These are phyloP conservation scores for Parochlus steinenii DNA, from an alignment of 2,888 invertebrate genomes.

Conservation along the genomic window DNA sequence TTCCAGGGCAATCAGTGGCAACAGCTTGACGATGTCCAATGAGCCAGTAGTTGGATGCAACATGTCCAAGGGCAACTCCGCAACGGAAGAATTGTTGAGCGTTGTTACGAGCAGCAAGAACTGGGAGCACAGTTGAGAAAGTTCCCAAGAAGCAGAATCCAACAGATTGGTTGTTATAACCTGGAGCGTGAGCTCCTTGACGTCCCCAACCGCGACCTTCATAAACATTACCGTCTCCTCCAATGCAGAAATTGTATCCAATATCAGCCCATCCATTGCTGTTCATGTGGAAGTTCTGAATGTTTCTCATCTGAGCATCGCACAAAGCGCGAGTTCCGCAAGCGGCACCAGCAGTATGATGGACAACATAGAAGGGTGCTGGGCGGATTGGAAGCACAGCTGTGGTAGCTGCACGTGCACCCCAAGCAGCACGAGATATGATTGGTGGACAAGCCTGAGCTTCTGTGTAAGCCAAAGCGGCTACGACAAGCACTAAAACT, in stretches of 20 bases:
- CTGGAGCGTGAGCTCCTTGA: conserved; percentile 44
- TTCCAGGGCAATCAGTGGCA: conserved; percentile 42
- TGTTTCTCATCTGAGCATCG: conserved; percentile 34
- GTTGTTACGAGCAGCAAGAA: conserved; percentile 19
- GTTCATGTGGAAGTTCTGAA: conserved; percentile 40
- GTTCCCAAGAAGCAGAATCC: conserved; percentile 47
- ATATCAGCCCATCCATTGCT: conserved; percentile 40
- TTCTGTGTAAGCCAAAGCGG: conserved; percentile 1
- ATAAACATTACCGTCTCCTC: conserved; percentile 44
- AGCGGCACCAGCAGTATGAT: conserved; percentile 49
- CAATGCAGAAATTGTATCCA: conserved; percentile 47
- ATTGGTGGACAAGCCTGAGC: conserved; percentile 14
- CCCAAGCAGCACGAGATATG: conserved; percentile 37
- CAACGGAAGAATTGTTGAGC: conserved; percentile 35
- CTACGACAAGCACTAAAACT: not conserved
- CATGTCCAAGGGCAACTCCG: conserved; percentile 36
- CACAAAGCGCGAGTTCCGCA: conserved; percentile 35
- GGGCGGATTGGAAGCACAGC: conserved; percentile 33
- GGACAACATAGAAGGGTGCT: conserved; percentile 49
- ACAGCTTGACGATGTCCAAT: conserved; percentile 33
- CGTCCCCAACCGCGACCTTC: conserved; percentile 45
- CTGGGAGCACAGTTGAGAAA: conserved; percentile 11
- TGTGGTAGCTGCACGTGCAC: conserved; percentile 33
- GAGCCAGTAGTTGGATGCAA: conserved; percentile 35
- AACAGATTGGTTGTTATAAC: conserved; percentile 39